phyloP scores from a whole-genome alignment of 1,140 invertebrate genomes.

The Leptopilina clavipes region DNA sequence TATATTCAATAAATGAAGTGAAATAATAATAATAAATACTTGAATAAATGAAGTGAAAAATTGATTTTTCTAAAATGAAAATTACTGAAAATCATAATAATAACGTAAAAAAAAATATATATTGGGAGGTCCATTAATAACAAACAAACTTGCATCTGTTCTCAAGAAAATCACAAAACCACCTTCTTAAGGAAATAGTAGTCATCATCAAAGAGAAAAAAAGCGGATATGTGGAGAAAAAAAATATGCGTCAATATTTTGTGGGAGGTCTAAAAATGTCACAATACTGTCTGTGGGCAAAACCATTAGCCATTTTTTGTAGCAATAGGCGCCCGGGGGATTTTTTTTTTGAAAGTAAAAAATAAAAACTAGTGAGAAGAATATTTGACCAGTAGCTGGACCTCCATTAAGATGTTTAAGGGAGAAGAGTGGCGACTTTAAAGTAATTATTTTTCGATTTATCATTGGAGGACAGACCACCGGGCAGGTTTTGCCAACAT shows the following conservation, averaged over 20 bases:
- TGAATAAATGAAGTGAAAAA: too few species aligned
- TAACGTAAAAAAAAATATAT: not conserved
- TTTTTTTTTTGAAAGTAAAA: not conserved
- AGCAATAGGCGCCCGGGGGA: slow-evolving; percentile 26
- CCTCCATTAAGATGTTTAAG: slow-evolving; percentile 47
- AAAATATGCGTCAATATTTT: slow-evolving; percentile 20
- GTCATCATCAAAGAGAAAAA: slow-evolving; percentile 8
- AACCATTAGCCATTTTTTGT: slow-evolving; percentile 43
- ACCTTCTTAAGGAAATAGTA: slow-evolving; percentile 14
- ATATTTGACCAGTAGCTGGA: slow-evolving; percentile 36
- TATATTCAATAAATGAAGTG: too few species aligned
- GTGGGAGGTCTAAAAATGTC: slow-evolving; percentile 32
- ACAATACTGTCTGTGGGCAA: not conserved
- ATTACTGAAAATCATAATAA: not conserved
- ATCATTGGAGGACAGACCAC: slow-evolving; percentile 64
- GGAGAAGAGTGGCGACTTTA: slow-evolving; percentile 23
- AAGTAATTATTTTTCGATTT: slow-evolving; percentile 67
- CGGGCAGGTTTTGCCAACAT: slow-evolving; percentile 63
- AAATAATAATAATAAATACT: too few species aligned
- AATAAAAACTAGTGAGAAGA: slow-evolving; percentile 18
- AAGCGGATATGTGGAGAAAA: not conserved
- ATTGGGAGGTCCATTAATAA: not conserved
- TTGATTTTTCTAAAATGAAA: too few species aligned
- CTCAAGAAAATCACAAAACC: not conserved
- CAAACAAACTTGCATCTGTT: not conserved